Evolutionary conservation across 2,797 vertebrate genomes (phyloP).

Genomic region (Oreochromis mossambicus): DNA sequence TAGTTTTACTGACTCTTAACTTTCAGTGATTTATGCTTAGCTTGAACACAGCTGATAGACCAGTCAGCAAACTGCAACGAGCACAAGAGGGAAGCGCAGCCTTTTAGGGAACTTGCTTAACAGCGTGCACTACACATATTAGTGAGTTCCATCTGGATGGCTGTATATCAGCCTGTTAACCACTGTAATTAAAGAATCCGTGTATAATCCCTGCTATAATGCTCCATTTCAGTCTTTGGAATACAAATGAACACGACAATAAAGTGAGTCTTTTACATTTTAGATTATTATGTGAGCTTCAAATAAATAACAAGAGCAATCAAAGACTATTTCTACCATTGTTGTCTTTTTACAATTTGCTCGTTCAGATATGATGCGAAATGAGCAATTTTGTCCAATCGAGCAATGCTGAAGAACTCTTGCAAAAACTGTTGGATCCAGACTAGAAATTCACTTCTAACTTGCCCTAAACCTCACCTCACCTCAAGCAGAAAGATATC

Average conservation of each 20-base stretch:
- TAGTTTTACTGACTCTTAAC: background rate
- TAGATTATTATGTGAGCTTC: background rate
- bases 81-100: background rate
- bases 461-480: background rate
- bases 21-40: conserved; percentile 10
- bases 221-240: background rate
- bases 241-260: background rate
- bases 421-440: background rate
- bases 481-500: background rate
- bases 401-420: background rate
- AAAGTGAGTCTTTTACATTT: background rate
- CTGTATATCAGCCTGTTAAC: background rate
- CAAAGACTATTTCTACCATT: background rate
- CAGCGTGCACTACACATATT: background rate
- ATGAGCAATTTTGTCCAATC: background rate
- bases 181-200: background rate
- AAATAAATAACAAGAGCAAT: background rate
- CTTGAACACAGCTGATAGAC: background rate
- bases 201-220: background rate
- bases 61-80: background rate
- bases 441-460: background rate
- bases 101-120: background rate
- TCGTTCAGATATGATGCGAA: background rate
- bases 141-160: background rate
- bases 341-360: background rate